Base-by-base conservation (phyloP, 2,888 invertebrate species). In the Patella caerulea region DNA sequence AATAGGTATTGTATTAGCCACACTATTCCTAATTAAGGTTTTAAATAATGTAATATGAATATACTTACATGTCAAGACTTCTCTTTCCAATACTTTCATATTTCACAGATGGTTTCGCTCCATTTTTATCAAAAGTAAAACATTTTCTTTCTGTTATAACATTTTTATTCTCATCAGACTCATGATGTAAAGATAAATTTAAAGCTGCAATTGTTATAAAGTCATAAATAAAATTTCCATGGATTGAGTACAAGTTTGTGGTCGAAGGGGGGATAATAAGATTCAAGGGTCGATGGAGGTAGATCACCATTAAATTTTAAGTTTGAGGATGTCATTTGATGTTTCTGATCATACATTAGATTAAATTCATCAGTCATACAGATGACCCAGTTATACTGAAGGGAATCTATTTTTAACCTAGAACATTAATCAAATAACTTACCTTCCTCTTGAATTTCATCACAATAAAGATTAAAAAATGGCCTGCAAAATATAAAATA, bases 121-220 rank as follows among this genome's bases (percentile, higher is more conserved):
- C 74, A 74, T 52, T 73, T 3, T 52, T 54, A 17, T 52, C 73
- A 73, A 55, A 29, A 17, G n/a, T 29, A 34, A 19, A 65, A 45
- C 75, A 19, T 65, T 65, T 65, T 24, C 24, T 65, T 65, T 24
- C 24, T 11, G 45, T n/a, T 52, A 72, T 72, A 72, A 72, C n/a
- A 17, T 17, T 54, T 19, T 54, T 53, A 75, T 65, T 65, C 24
- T 65, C 65, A 65, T 65, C 65, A n/a, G 73, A 78, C 19, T 77
- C 78, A 17, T 81, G 81, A 65, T 86, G 85, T 78, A 87, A 54
- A 12, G 87, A 86, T 69, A 88, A 80, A 76, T 88, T 88, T 45
- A 88, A 78, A 17, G 88, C 88, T 86, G 82, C 54, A 84, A 77
- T 93, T 93, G 90, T 83, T 24, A n/a, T 4, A 75, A n/a, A 19